Conservation (phyloP, 2,113 vertebrate genomes). For the Aspiorhynchus laticeps region DNA sequence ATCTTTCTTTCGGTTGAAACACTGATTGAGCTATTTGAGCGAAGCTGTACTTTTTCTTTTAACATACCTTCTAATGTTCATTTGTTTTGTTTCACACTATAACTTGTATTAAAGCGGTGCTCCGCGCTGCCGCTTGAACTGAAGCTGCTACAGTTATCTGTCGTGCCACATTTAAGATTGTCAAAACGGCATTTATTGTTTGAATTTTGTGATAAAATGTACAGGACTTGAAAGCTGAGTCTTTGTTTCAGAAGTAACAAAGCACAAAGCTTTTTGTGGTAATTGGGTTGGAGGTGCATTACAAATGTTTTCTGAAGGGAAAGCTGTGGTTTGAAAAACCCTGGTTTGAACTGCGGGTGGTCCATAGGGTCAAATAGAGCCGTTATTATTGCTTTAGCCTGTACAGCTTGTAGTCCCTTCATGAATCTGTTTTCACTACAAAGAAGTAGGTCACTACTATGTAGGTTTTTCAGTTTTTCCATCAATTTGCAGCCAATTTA, state of each 20-base stretch:
- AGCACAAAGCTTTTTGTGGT: too few species aligned
- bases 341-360: neutral
- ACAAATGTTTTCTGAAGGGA: neutral
- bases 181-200: too few species aligned
- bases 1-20: neutral
- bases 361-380: neutral
- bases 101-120: neutral
- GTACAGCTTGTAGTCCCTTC: too few species aligned
- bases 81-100: neutral
- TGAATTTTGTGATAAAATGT: too few species aligned
- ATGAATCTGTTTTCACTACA: too few species aligned
- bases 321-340: neutral
- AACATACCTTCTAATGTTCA: neutral
- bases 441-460: too few species aligned
- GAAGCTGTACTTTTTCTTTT: neutral
- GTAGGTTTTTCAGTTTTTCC: too few species aligned
- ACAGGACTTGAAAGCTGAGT: too few species aligned
- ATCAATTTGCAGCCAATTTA: neutral
- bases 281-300: neutral
- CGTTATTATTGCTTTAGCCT: neutral
- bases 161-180: too few species aligned
- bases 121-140: too few species aligned
- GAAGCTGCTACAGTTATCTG: too few species aligned
- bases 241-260: too few species aligned
- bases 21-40: neutral